phyloP scores from a whole-genome alignment of 1,140 invertebrate species.

The Dendrolimus kikuchii region DNA sequence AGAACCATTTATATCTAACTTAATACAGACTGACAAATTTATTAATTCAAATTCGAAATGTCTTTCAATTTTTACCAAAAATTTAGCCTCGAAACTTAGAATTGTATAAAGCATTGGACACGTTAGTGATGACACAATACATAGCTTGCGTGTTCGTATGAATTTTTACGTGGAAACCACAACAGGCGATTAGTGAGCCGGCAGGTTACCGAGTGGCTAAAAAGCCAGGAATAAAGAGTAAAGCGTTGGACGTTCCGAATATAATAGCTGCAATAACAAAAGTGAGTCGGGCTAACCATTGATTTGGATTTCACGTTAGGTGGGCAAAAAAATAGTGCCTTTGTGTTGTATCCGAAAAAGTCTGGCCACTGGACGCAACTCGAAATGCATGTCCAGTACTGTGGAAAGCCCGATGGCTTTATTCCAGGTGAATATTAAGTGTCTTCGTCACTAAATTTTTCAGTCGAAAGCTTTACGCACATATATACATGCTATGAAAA shows the following conservation, averaged over 20 bases:
- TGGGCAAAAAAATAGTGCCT: conserved; percentile 50
- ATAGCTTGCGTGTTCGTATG: conserved; percentile 20
- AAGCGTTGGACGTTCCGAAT: conserved; percentile 29
- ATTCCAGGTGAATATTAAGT: conserved; percentile 54
- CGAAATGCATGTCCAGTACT: conserved; percentile 33
- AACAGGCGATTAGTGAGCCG: conserved; percentile 23
- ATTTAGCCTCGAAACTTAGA: no score
- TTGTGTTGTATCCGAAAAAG: conserved; percentile 55
- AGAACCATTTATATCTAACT: no score
- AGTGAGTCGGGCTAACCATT: conserved; percentile 61
- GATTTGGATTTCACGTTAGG: conserved; percentile 60
- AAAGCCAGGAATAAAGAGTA: conserved; percentile 24
- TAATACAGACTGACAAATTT: no score
- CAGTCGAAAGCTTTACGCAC: no score
- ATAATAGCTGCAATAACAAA: conserved; percentile 62
- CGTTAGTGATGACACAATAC: background rate
- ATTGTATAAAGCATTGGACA: background rate
- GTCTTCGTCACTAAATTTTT: conserved; percentile 5
- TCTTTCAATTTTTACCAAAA: no score
- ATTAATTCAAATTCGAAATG: no score
- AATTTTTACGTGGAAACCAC: conserved; percentile 45
- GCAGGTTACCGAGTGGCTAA: conserved; percentile 28
- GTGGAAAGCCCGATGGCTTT: conserved; percentile 42
- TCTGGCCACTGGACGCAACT: conserved; percentile 42
- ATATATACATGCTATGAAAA: no score